Evolutionary conservation across 2,797 vertebrate genomes (phyloP).

Genomic region (Enoplosus armatus): DNA sequence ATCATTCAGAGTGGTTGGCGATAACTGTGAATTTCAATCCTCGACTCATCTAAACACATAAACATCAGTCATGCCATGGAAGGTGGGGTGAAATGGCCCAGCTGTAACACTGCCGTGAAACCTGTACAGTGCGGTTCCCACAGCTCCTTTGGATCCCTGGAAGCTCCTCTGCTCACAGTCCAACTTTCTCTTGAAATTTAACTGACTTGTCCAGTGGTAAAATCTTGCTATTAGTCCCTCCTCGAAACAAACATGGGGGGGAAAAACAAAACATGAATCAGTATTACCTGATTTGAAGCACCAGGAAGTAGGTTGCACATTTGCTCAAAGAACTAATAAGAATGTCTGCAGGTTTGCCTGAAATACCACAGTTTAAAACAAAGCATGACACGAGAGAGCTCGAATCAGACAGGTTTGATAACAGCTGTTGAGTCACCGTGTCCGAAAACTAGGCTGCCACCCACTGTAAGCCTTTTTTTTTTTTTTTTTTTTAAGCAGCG

Average conservation of each 20-base stretch:
- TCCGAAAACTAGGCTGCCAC: not conserved
- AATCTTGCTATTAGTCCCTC: not conserved
- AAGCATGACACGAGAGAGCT: not conserved
- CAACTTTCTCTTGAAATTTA: not conserved
- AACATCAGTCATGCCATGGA: no score
- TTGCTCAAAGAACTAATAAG: not conserved
- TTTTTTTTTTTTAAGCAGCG: no score
- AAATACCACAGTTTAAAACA: not conserved
- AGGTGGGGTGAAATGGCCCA: no score
- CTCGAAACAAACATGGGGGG: not conserved
- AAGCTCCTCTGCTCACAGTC: not conserved
- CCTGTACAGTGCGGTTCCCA: not conserved
- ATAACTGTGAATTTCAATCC: no score
- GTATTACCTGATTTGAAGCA: not conserved
- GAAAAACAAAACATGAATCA: no score
- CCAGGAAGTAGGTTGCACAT: not conserved
- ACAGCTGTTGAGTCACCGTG: conserved; percentile 14
- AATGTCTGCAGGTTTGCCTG: not conserved
- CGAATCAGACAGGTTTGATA: not conserved
- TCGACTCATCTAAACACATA: no score
- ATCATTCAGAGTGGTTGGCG: no score
- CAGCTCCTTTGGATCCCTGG: not conserved
- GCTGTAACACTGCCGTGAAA: no score
- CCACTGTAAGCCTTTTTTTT: not conserved
- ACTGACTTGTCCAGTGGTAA: no score